These are phyloP conservation scores for Zenarchopterus dispar DNA, from an alignment of 2,797 vertebrate species.

Conservation along the genomic window DNA sequence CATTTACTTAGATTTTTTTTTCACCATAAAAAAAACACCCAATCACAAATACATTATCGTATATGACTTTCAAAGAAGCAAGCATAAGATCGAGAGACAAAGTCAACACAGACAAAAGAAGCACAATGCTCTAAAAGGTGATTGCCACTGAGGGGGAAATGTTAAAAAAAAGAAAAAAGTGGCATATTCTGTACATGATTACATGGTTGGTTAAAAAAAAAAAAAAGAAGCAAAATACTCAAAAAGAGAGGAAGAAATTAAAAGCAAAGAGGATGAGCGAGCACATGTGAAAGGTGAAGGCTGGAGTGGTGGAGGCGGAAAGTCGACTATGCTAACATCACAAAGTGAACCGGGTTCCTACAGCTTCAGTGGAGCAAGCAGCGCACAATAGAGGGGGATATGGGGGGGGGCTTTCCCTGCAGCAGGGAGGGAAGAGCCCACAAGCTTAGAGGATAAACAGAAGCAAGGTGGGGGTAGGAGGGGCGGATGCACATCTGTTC, in stretches of 20 bases:
- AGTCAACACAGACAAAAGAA: conserved; percentile 55
- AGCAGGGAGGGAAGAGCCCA: conserved; percentile 21
- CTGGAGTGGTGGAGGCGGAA: conserved; percentile 23
- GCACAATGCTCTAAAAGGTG: conserved; percentile 60
- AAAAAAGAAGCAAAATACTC: conserved; percentile 39
- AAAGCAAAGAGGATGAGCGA: conserved; percentile 42
- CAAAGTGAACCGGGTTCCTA: conserved; percentile 58
- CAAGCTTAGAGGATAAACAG: conserved; percentile 46
- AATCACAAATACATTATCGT: conserved; percentile 69
- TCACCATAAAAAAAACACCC: conserved; percentile 65
- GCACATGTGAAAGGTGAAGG: conserved; percentile 36
- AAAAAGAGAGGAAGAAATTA: conserved; percentile 37
- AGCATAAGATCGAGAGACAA: conserved; percentile 71
- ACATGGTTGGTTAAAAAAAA: conserved; percentile 37
- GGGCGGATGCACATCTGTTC: conserved; percentile 41
- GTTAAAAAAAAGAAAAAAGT: conserved; percentile 36
- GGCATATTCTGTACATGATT: conserved; percentile 64
- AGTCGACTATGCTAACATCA: conserved; percentile 58
- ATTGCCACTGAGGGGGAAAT: conserved; percentile 60
- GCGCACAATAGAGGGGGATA: conserved; percentile 66
- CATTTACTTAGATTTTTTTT: conserved; percentile 30
- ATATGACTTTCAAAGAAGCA: conserved; percentile 75
- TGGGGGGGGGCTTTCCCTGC: conserved; percentile 51
- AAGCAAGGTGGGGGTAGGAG: conserved; percentile 29
- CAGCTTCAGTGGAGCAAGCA: conserved; percentile 69